A percentile compares a stretch with the other conserved stretches of the same genome.
Conservation (phyloP, 2,113 vertebrate genomes). For the Macheiramphus alcinus region DNA sequence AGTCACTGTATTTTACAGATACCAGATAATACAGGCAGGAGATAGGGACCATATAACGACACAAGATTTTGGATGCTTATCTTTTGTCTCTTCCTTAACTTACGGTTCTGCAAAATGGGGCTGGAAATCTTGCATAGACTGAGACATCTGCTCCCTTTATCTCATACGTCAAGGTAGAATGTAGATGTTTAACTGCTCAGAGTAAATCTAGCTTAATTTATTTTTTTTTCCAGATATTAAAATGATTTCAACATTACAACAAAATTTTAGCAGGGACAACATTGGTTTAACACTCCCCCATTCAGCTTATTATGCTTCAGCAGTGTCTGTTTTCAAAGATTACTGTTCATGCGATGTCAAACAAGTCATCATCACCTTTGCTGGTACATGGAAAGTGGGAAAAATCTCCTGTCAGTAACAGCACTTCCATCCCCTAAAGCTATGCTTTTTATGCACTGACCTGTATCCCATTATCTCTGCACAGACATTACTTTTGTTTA, state of each 20-base stretch:
- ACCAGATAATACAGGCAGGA: neutral
- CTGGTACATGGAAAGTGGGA: neutral
- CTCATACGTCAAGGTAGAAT: neutral
- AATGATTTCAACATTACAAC: neutral
- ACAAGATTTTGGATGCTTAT: neutral
- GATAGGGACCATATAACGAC: neutral
- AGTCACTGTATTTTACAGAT: neutral
- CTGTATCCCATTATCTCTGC: neutral
- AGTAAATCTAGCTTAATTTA: neutral
- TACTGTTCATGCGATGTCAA: neutral
- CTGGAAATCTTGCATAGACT: neutral
- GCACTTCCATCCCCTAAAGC: slow-evolving; percentile 15
- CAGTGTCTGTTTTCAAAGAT: neutral
- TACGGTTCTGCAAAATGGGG: neutral
- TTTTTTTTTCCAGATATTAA: neutral
- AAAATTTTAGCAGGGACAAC: neutral
- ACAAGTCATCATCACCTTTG: neutral
- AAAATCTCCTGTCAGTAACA: neutral
- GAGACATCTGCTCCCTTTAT: neutral
- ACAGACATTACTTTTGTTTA: neutral
- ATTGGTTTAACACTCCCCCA: neutral
- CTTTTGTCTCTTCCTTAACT: neutral
- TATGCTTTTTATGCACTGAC: neutral
- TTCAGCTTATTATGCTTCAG: neutral
- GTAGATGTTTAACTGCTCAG: neutral